Percentiles rank a stretch among this genome's conserved stretches.
These are phyloP conservation scores for Bubo blakistoni DNA, from an alignment of 2,113 vertebrate species.

Conservation along the genomic window DNA sequence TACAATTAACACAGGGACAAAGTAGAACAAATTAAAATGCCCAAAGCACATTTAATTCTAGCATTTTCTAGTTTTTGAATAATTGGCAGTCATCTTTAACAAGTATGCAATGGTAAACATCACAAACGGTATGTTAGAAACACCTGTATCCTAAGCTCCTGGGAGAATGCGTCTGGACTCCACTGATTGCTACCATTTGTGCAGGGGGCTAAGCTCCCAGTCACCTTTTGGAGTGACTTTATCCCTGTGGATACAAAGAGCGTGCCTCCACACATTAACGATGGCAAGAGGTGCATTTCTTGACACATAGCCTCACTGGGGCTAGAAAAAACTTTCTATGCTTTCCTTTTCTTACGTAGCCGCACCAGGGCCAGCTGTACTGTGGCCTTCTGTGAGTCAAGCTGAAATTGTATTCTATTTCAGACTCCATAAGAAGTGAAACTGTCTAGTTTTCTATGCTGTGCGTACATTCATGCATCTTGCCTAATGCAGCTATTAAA, in stretches of 20 bases:
- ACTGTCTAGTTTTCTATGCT: not conserved
- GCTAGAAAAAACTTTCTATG: not conserved
- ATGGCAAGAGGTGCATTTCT: not conserved
- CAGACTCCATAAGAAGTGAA: not conserved
- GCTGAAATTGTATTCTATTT: constrained; percentile 18
- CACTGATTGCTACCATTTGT: not conserved
- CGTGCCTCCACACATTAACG: not conserved
- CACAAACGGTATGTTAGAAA: not conserved
- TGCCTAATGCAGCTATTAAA: constrained; percentile 59
- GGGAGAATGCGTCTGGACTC: not conserved
- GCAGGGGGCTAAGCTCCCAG: not conserved
- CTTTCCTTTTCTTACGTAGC: not conserved
- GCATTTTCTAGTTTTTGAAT: not conserved
- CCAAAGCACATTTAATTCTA: not conserved
- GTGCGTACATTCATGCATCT: not conserved
- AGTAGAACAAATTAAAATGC: not conserved
- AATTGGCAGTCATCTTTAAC: not conserved
- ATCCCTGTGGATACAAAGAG: not conserved
- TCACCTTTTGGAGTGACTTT: not conserved
- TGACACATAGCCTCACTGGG: fast-evolving
- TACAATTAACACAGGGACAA: not conserved
- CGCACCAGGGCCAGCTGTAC: not conserved
- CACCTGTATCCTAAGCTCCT: not conserved
- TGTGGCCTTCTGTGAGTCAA: not conserved
- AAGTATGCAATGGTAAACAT: fast-evolving